Conservation (phyloP, 2,797 vertebrate genomes). For the Holocentrus rufus region DNA sequence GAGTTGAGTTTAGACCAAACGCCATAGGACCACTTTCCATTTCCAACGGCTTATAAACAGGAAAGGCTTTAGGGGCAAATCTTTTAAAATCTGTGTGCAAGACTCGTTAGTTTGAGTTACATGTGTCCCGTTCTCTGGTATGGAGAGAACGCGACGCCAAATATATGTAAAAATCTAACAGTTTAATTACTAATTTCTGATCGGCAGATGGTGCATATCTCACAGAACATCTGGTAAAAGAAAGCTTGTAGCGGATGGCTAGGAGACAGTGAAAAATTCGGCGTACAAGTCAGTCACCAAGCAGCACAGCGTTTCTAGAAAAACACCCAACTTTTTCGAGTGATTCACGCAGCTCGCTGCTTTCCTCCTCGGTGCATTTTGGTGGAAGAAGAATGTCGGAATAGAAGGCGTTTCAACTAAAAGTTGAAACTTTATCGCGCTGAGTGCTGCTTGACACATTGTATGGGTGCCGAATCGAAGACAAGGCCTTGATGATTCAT, state of each 20-base stretch:
- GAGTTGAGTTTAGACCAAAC: not conserved
- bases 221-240: fast-evolving
- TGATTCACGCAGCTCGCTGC: too few species aligned
- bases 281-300: fast-evolving
- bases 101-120: conserved; percentile 39
- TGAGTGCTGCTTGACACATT: not conserved
- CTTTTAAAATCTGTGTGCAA: conserved; percentile 11
- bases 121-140: not conserved
- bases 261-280: fast-evolving
- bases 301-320: fast-evolving
- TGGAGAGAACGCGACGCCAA: conserved; percentile 14
- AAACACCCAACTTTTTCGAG: not conserved
- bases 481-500: fast-evolving
- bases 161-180: not conserved
- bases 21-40: not conserved
- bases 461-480: not conserved
- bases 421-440: too few species aligned
- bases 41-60: not conserved
- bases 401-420: too few species aligned
- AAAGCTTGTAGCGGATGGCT: not conserved
- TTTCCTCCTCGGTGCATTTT: too few species aligned
- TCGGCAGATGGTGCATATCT: fast-evolving
- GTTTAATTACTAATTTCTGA: not conserved
- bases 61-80: not conserved
- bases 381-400: too few species aligned